Evolutionary conservation across 1,140 invertebrate species (phyloP), one percentile per base, ranked within the genome.

Genomic region (Zaprionus taronus): DNA sequence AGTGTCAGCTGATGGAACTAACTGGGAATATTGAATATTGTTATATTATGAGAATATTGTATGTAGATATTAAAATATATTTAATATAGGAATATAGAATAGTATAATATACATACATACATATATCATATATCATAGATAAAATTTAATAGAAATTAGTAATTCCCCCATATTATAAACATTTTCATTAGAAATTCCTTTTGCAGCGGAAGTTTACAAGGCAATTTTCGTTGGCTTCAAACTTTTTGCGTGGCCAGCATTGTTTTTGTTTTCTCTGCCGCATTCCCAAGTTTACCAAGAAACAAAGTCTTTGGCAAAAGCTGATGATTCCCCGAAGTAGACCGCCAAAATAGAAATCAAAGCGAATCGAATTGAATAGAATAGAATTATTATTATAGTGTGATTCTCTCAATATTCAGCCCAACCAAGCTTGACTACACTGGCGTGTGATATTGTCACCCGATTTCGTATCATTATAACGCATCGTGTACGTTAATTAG

Each of bases 91-190:
- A 26, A 6, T 28, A 6, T 6, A 28, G 26, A 24, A 24, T 31
- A 38, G 11, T 11, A 22, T 38, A 69, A 74, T 69, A 31, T 2
- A n/a, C n/a, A n/a, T n/a, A n/a, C n/a, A n/a, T n/a, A n/a, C n/a
- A n/a, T n/a, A n/a, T n/a, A n/a, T n/a, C n/a, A n/a, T n/a, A n/a
- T n/a, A n/a, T n/a, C n/a, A n/a, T n/a, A n/a, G n/a, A n/a, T 20
- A 20, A 20, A 22, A 22, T 22, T 22, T 22, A 22, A 22, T 22
- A 2, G 26, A 28, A 28, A 28, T 28, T 2, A 28, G 1, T 28
- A 7, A 7, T 28, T 28, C 1, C 7, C 6, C 2, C 6, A 36
- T 4, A 36, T 14, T 4, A 14, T 5, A 5, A 38, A 38, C 14
- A 38, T 38, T 38, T 34, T 34, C 9, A 34, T 34, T 34, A 11